phyloP scores from a whole-genome alignment of 2,113 vertebrate genomes.

The Lagopus leucura region DNA sequence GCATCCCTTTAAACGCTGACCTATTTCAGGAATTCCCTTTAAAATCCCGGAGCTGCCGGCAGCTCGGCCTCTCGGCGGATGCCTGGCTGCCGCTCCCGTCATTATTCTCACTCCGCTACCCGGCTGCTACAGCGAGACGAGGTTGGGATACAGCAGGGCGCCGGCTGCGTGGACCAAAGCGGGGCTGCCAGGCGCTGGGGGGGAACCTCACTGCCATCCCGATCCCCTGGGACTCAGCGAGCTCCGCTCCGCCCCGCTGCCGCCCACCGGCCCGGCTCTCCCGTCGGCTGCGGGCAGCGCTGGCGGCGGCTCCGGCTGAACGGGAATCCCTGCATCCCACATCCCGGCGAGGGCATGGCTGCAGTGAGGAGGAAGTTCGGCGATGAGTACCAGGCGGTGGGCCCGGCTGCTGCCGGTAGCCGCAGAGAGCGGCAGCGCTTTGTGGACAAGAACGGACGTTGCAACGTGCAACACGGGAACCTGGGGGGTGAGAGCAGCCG shows the following conservation, averaged over 20 bases:
- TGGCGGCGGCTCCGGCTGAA: not conserved
- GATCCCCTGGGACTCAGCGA: not conserved
- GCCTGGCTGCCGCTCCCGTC: not conserved
- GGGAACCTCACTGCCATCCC: no score
- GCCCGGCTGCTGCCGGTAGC: slow-evolving; percentile 63
- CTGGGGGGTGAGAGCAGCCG: slow-evolving; percentile 88
- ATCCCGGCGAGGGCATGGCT: slow-evolving; percentile 71
- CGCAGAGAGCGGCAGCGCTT: slow-evolving; percentile 87
- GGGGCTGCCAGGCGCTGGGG: fast-evolving
- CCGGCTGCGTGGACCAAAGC: not conserved
- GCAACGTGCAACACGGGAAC: slow-evolving; percentile 90
- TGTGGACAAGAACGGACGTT: slow-evolving; percentile 91
- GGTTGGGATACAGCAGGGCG: not conserved
- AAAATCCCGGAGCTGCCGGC: not conserved
- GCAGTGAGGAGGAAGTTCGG: slow-evolving; percentile 85
- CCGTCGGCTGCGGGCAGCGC: not conserved
- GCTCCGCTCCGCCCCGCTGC: not conserved
- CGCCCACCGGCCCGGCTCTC: not conserved
- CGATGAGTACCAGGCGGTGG: slow-evolving; percentile 86
- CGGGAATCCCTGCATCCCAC: not conserved
- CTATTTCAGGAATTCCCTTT: not conserved
- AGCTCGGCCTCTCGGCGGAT: not conserved
- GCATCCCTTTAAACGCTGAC: not conserved
- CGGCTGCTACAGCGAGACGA: not conserved
- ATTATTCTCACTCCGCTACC: not conserved